Conservation (phyloP, 2,113 vertebrate genomes). For the Orthonyx spaldingii region DNA sequence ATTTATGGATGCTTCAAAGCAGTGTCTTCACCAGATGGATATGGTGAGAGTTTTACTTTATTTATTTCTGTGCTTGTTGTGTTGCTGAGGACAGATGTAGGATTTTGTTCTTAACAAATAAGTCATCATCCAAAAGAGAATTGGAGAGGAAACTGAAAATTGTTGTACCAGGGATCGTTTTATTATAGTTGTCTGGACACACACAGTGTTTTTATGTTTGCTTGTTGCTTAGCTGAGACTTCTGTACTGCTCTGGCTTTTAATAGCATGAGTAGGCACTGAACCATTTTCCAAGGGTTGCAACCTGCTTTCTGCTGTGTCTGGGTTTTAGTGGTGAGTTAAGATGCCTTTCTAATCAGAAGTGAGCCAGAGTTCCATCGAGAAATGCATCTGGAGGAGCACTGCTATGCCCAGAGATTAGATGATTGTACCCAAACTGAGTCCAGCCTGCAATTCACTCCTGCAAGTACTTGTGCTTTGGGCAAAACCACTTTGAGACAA, state of each 20-base stretch:
- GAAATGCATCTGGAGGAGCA: not conserved
- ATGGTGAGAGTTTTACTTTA: not conserved
- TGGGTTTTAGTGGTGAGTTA: not conserved
- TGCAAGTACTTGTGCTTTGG: not conserved
- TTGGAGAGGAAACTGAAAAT: not conserved
- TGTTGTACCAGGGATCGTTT: not conserved
- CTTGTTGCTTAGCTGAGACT: not conserved
- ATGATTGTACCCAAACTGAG: not conserved
- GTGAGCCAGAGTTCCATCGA: not conserved
- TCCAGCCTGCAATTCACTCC: not conserved
- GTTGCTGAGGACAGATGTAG: not conserved
- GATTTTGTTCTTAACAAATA: not conserved
- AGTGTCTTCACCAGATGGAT: not conserved
- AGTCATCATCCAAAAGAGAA: not conserved
- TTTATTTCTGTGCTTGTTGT: not conserved
- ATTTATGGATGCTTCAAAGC: not conserved
- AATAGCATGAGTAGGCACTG: not conserved
- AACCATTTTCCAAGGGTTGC: not conserved
- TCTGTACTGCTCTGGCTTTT: not conserved
- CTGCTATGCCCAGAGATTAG: rapidly evolving
- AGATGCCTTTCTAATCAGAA: not conserved
- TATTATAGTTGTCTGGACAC: not conserved
- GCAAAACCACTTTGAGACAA: not conserved
- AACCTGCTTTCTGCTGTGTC: not conserved
- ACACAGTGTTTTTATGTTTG: not conserved